Evolutionary conservation across 2,797 vertebrate genomes (phyloP).

Genomic region (Varecia variegata): DNA sequence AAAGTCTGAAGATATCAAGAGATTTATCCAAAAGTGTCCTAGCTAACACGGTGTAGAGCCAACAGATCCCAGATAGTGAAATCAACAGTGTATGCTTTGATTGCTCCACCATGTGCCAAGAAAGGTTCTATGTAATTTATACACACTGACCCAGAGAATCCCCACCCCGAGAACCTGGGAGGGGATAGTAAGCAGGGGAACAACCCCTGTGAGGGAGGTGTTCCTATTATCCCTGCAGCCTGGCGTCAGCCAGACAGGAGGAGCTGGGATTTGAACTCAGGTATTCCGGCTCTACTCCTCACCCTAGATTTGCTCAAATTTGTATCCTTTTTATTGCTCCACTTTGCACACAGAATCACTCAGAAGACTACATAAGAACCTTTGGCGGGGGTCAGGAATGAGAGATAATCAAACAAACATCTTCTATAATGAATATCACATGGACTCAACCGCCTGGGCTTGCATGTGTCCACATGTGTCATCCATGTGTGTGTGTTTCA

Average conservation of each 20-base stretch:
- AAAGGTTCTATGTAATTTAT: background rate
- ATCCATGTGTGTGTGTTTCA: background rate
- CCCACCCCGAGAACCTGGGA: no score
- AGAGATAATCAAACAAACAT: constrained; percentile 30
- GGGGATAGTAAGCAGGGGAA: background rate
- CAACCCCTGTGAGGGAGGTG: background rate
- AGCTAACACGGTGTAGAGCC: background rate
- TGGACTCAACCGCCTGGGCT: background rate
- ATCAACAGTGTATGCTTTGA: background rate
- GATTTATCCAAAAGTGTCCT: background rate
- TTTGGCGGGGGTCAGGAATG: background rate
- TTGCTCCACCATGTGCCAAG: background rate
- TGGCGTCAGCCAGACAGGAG: background rate
- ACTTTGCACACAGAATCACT: background rate
- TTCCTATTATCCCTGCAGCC: background rate
- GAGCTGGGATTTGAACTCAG: background rate
- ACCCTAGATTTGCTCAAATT: background rate
- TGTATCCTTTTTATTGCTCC: background rate
- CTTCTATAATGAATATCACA: constrained; percentile 28
- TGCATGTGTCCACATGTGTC: background rate
- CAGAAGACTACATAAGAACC: background rate
- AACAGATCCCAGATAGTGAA: background rate
- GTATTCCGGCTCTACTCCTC: background rate
- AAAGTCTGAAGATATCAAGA: background rate
- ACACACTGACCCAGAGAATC: background rate